Conservation (phyloP, 2,797 vertebrate genomes). For the Acomys russatus region DNA sequence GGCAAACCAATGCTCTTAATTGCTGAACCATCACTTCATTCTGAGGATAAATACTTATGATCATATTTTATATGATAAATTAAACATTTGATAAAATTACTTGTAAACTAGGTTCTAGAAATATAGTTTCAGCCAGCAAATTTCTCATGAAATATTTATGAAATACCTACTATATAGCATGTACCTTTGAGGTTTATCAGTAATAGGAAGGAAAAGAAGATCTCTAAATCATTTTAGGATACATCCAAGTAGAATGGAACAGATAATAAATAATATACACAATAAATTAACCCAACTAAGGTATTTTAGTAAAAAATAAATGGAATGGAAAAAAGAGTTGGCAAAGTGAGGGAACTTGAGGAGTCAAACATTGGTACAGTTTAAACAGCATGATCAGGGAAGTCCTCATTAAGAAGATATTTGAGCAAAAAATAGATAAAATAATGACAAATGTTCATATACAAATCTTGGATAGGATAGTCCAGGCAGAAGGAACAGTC, state of each 20-base stretch:
- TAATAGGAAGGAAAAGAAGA: constrained; percentile 7
- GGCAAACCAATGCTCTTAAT: background rate
- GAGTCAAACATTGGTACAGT: constrained; percentile 10
- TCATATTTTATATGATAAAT: background rate
- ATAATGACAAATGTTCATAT: constrained; percentile 13
- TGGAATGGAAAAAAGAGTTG: background rate
- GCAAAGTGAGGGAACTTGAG: background rate
- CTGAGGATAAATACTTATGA: background rate
- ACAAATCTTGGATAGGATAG: constrained; percentile 16
- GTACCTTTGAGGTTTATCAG: constrained; percentile 10
- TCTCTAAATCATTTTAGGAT: background rate
- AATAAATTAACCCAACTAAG: constrained; percentile 33
- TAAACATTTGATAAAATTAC: constrained; percentile 25
- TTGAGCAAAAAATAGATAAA: constrained; percentile 25
- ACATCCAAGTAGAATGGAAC: constrained; percentile 3
- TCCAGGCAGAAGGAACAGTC: background rate
- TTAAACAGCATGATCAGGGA: background rate
- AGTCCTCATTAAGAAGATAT: background rate
- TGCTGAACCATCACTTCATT: background rate
- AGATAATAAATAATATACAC: background rate
- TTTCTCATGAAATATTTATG: constrained; percentile 43
- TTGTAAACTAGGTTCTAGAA: constrained; percentile 17
- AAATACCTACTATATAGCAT: background rate
- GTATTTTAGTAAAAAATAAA: constrained; percentile 4
- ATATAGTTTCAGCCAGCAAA: background rate